Evolutionary conservation across 2,888 invertebrate species (phyloP).

Genomic region (Horisme vitalbata): DNA sequence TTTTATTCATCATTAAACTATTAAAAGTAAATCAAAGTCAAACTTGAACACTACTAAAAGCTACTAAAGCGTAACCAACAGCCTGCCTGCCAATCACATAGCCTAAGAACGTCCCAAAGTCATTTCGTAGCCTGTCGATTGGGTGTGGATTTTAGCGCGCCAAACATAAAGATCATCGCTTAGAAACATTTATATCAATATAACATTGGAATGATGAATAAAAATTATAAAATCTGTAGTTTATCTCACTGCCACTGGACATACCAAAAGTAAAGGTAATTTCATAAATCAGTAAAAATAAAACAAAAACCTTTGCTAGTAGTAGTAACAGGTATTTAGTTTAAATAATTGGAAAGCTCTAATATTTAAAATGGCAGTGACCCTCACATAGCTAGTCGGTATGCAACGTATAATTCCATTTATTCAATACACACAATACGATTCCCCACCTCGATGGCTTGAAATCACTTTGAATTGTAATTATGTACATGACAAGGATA

Average conservation of each 20-base stretch:
- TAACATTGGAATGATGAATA: no score
- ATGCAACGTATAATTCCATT: constrained; percentile 41
- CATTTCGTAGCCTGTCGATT: constrained; percentile 56
- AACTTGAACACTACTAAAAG: constrained; percentile 59
- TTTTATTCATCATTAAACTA: constrained; percentile 6
- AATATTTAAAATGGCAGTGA: constrained; percentile 22
- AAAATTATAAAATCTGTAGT: no score
- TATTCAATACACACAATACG: constrained; percentile 41
- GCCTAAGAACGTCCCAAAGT: constrained; percentile 69
- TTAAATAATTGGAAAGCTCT: constrained; percentile 14
- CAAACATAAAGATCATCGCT: no score
- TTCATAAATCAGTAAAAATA: no score
- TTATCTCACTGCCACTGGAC: no score
- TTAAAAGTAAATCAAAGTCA: constrained; percentile 43
- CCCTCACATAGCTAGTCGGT: constrained; percentile 40
- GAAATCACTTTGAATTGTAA: constrained; percentile 59
- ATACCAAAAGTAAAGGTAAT: no score
- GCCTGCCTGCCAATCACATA: constrained; percentile 70
- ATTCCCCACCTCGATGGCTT: constrained; percentile 44
- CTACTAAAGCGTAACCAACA: constrained; percentile 59
- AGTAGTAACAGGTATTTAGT: background rate
- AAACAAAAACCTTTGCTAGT: no score
- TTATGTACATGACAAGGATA: constrained; percentile 54
- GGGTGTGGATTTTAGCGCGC: no score
- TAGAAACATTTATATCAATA: no score